Evolutionary conservation across 2,113 vertebrate species (phyloP).

Genomic region (Motacilla tschutschensis): DNA sequence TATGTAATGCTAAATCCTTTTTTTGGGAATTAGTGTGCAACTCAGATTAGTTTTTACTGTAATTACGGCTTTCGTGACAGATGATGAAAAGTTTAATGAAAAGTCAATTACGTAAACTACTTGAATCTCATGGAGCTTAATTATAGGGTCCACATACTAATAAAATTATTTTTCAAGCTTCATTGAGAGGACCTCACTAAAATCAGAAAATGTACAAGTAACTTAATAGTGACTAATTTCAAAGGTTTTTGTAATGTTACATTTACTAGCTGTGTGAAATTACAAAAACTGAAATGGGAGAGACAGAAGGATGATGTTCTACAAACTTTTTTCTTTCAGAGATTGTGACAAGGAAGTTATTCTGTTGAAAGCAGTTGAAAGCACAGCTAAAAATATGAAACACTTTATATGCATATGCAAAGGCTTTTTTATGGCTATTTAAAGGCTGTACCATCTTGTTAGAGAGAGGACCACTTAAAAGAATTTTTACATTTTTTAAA

Average conservation of each 20-base stretch:
- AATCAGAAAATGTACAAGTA: not conserved
- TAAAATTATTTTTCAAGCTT: conserved; percentile 42
- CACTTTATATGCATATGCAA: not conserved
- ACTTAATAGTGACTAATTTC: not conserved
- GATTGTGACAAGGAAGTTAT: not conserved
- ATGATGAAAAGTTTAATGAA: conserved; percentile 44
- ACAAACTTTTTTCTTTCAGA: not conserved
- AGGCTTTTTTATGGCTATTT: not conserved
- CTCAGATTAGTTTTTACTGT: conserved; percentile 35
- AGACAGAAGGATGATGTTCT: not conserved
- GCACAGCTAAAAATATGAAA: not conserved
- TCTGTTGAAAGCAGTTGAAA: not conserved
- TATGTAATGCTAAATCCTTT: not conserved
- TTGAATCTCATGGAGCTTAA: conserved; percentile 32
- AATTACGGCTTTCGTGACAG: conserved; percentile 37
- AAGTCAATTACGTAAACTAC: conserved; percentile 34
- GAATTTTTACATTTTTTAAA: not conserved
- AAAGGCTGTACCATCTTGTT: not conserved
- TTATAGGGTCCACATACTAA: conserved; percentile 9
- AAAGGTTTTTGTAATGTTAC: not conserved
- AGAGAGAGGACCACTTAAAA: not conserved
- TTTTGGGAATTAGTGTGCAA: conserved; percentile 18
- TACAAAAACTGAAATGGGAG: not conserved
- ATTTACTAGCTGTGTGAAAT: not conserved
- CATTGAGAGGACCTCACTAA: not conserved